These are phyloP conservation scores for Chaetorhynchus papuensis DNA, from an alignment of 2,113 vertebrate species.

Conservation along the genomic window DNA sequence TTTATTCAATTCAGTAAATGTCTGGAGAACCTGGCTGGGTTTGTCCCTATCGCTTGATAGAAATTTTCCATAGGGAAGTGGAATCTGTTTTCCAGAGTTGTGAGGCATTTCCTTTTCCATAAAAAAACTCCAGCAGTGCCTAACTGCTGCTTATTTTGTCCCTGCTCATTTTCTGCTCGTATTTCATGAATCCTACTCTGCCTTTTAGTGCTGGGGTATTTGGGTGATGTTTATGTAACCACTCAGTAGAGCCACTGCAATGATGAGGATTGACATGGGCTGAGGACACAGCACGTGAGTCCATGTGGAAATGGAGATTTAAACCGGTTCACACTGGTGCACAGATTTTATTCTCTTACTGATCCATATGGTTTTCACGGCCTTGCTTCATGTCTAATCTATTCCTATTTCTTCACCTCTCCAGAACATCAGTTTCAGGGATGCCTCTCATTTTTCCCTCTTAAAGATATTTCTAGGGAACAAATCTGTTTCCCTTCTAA, in stretches of 20 bases:
- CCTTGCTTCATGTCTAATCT: not conserved
- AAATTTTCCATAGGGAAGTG: not conserved
- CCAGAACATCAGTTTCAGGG: not conserved
- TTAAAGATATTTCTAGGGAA: not conserved
- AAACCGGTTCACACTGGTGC: not conserved
- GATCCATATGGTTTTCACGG: not conserved
- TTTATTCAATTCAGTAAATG: not conserved
- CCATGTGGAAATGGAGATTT: not conserved
- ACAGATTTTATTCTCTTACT: not conserved
- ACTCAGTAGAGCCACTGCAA: not conserved
- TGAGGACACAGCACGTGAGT: rapidly evolving
- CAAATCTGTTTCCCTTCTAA: not conserved
- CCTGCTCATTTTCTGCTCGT: not conserved
- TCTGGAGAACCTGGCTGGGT: not conserved
- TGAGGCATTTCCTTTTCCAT: not conserved
- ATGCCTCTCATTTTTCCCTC: not conserved
- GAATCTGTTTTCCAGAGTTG: not conserved
- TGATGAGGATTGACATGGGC: not conserved
- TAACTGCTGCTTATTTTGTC: not conserved
- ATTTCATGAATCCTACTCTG: not conserved
- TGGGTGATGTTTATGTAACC: not conserved
- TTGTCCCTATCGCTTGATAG: not conserved
- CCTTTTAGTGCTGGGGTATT: not conserved
- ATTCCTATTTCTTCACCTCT: not conserved
- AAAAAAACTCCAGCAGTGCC: rapidly evolving